These are phyloP conservation scores for Drosophila aldrichi DNA, from an alignment of 2,888 invertebrate genomes.

Conservation along the genomic window DNA sequence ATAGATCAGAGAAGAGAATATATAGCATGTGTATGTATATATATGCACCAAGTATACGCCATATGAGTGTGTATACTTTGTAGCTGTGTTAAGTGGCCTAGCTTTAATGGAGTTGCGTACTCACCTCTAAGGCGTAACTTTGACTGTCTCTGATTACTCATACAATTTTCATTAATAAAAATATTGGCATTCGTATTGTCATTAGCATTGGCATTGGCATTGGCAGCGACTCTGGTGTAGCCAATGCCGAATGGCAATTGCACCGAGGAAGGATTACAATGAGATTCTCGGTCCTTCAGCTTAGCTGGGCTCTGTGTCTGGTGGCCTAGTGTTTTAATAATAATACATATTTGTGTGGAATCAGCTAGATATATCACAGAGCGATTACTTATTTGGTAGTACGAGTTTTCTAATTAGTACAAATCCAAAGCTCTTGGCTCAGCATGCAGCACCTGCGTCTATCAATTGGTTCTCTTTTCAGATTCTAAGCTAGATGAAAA, in stretches of 20 bases:
- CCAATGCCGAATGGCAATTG: constrained; percentile 23
- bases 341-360: constrained; percentile 2
- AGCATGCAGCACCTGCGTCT: neutral
- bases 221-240: constrained; percentile 14
- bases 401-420: neutral
- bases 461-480: neutral
- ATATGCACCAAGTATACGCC: neutral
- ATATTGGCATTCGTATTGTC: constrained; percentile 13
- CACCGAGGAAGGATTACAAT: neutral
- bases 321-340: constrained; percentile 25
- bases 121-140: constrained; percentile 51
- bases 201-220: constrained; percentile 23
- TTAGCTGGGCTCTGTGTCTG: constrained; percentile 20
- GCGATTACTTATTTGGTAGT: neutral
- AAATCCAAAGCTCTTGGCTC: neutral
- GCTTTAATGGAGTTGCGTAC: constrained; percentile 31
- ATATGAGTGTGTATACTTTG: neutral
- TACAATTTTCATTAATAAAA: constrained; percentile 3
- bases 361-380: constrained; percentile 1
- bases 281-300: constrained; percentile 1
- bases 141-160: constrained; percentile 15
- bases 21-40: constrained; percentile 14
- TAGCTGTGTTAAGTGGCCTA: constrained; percentile 4
- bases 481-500: too few species aligned
- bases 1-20: constrained; percentile 53